phyloP scores from a whole-genome alignment of 2,113 vertebrate genomes.

The Rhizomys pruinosus region DNA sequence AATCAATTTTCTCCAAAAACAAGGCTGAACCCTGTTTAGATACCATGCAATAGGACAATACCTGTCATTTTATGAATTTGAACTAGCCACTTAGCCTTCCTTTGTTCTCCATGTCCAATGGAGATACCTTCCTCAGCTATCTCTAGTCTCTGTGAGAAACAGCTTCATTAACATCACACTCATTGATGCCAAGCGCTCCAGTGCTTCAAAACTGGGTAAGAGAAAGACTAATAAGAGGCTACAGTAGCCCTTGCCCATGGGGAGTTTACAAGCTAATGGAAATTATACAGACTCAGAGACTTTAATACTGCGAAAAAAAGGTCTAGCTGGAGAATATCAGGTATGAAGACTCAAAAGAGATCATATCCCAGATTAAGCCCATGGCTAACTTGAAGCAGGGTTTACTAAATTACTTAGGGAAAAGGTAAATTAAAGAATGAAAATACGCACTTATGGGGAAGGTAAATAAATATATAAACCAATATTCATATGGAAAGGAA shows the following conservation, averaged over 20 bases:
- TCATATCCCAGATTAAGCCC: not conserved
- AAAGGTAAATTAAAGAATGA: slow-evolving; percentile 24
- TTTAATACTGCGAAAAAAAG: slow-evolving; percentile 50
- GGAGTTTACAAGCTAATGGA: not conserved
- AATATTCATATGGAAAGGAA: slow-evolving; percentile 27
- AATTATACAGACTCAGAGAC: not conserved
- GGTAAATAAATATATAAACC: slow-evolving; percentile 42
- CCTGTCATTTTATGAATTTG: not conserved
- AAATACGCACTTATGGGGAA: not conserved
- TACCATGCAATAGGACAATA: slow-evolving; percentile 24
- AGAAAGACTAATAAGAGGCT: not conserved
- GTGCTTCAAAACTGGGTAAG: not conserved
- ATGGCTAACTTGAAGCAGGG: not conserved
- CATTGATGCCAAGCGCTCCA: not conserved
- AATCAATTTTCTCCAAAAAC: slow-evolving; percentile 13
- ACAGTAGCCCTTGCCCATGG: not conserved
- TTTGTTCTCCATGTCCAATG: slow-evolving; percentile 4
- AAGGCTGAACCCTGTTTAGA: not conserved
- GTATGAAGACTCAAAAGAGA: not conserved
- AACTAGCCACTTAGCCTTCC: not conserved
- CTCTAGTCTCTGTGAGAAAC: not conserved
- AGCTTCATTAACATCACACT: slow-evolving; percentile 25
- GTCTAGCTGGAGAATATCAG: not conserved
- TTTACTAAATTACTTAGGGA: not conserved
- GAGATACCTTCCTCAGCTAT: slow-evolving; percentile 1